phyloP scores from a whole-genome alignment of 2,797 vertebrate genomes.

The Cyprinella venusta region DNA sequence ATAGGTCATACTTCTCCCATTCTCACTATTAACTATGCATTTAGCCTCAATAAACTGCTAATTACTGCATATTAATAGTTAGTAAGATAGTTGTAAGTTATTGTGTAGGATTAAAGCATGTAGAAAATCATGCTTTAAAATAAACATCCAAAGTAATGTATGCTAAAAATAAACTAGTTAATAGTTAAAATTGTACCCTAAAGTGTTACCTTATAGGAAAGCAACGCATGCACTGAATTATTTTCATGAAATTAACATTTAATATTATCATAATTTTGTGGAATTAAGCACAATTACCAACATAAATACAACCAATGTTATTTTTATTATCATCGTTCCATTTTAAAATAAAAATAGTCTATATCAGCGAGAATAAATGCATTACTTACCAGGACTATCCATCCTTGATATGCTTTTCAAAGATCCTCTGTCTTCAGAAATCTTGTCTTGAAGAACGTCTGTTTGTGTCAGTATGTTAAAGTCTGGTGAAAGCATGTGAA shows the following conservation, averaged over 20 bases:
- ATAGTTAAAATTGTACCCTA: too few relatives aligned
- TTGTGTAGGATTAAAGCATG: too few relatives aligned
- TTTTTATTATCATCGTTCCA: too few relatives aligned
- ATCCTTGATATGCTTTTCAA: slow-evolving; percentile 64
- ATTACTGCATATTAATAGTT: too few relatives aligned
- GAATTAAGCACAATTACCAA: not conserved
- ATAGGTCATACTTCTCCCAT: too few relatives aligned
- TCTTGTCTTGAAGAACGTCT: slow-evolving; percentile 45
- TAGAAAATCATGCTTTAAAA: too few relatives aligned
- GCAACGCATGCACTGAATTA: not conserved
- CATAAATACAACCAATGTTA: not conserved
- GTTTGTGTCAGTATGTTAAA: slow-evolving; percentile 55
- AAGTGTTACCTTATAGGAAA: not conserved
- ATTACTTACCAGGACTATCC: slow-evolving; percentile 76
- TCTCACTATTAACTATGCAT: too few relatives aligned
- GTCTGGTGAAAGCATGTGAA: slow-evolving; percentile 58
- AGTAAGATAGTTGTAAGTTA: too few relatives aligned
- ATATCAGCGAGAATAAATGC: not conserved
- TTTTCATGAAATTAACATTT: not conserved
- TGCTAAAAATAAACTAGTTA: too few relatives aligned
- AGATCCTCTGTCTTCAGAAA: slow-evolving; percentile 35
- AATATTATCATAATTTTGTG: not conserved
- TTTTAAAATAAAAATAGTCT: not conserved
- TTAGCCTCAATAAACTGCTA: too few relatives aligned
- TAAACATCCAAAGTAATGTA: too few relatives aligned